Percentiles rank a stretch among this genome's conserved stretches.
phyloP scores from a whole-genome alignment of 2,797 vertebrate genomes.

The Hipposideros larvatus region DNA sequence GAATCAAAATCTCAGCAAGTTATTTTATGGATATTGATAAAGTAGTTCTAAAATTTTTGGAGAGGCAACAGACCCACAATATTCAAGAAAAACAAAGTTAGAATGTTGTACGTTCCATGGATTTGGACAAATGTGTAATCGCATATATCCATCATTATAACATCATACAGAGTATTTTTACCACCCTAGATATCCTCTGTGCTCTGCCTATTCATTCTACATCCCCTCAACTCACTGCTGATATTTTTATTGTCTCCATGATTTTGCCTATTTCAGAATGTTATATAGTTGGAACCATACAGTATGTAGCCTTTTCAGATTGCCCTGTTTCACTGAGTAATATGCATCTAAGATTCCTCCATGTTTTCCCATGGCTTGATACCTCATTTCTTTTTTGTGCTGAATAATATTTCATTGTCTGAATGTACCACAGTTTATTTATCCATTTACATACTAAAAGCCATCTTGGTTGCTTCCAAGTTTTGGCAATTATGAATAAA shows the following conservation, averaged over 20 bases:
- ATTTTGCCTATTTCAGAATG: too few relatives aligned
- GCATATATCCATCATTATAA: too few relatives aligned
- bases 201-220: too few relatives aligned
- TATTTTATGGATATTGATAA: neutral
- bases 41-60: neutral
- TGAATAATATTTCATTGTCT: neutral
- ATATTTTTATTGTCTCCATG: too few relatives aligned
- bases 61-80: neutral
- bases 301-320: neutral
- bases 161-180: too few relatives aligned
- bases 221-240: too few relatives aligned
- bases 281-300: neutral
- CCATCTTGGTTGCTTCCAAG: neutral
- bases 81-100: neutral
- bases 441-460: neutral
- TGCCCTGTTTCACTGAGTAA: neutral
- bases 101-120: neutral
- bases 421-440: neutral
- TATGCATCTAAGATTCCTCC: neutral
- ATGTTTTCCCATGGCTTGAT: neutral
- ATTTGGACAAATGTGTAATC: too few relatives aligned
- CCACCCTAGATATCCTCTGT: too few relatives aligned
- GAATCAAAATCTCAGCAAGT: neutral
- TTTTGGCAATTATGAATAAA: neutral
- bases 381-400: neutral